Conservation (phyloP, 1,140 invertebrate genomes). For the Drosophila repleta region DNA sequence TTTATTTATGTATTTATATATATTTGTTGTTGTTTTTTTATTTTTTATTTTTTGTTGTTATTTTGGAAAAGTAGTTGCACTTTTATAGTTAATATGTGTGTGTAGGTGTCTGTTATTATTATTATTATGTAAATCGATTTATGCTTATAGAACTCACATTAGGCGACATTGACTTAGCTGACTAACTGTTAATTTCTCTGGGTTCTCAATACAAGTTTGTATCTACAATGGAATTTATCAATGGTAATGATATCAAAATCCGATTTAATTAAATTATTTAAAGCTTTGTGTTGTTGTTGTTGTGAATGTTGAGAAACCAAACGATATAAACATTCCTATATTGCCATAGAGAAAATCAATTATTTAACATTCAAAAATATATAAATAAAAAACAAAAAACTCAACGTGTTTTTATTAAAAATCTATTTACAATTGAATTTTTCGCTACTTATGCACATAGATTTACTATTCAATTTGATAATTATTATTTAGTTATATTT, state of each 20-base stretch:
- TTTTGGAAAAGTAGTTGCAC: slow-evolving; percentile 51
- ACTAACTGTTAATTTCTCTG: slow-evolving; percentile 57
- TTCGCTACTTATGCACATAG: slow-evolving; percentile 71
- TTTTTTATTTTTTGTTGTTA: slow-evolving; percentile 14
- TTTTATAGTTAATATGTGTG: slow-evolving; percentile 55
- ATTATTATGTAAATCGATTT: slow-evolving; percentile 50
- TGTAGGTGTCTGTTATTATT: slow-evolving; percentile 21
- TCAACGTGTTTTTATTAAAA: slow-evolving; percentile 52
- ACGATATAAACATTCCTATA: slow-evolving; percentile 25
- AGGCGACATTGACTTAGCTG: slow-evolving; percentile 79
- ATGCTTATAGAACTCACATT: slow-evolving; percentile 76
- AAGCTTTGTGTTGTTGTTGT: slow-evolving; percentile 72
- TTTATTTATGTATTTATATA: slow-evolving; percentile 12
- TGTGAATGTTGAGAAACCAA: slow-evolving; percentile 22
- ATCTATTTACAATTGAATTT: slow-evolving; percentile 77
- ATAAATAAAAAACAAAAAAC: slow-evolving; percentile 41
- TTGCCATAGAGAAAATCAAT: slow-evolving; percentile 9
- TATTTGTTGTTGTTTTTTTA: slow-evolving; percentile 20
- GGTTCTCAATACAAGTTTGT: slow-evolving; percentile 57
- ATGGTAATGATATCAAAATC: slow-evolving; percentile 76
- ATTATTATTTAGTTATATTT: slow-evolving; percentile 38
- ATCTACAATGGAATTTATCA: slow-evolving; percentile 75
- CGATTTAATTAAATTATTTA: slow-evolving; percentile 82
- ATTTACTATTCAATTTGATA: slow-evolving; percentile 61
- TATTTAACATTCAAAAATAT: slow-evolving; percentile 23